Evolutionary conservation across 1,140 invertebrate species (phyloP), one percentile per base, ranked within the genome.

Genomic region (Elymnias hypermnestra): DNA sequence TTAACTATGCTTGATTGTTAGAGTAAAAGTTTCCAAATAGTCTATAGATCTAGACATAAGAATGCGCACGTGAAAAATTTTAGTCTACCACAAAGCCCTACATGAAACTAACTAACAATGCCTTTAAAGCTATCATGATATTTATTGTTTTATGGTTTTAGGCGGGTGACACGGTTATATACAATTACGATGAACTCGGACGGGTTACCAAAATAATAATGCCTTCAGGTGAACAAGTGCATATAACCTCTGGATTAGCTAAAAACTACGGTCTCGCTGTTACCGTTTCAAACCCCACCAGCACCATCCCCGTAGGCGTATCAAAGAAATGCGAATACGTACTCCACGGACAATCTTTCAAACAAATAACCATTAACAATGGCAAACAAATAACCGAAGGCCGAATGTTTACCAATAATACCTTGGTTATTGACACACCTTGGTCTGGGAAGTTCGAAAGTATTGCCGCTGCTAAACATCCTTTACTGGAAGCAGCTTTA

Each of bases 161-260:
- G 92, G 93, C 93, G 48, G 91, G 92, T n/a, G 91, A 95, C 76
- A 95, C 94, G 0, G 95, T 93, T 48, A 92, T 97, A 44, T 98
- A 97, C 69, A 92, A 94, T 63, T 98, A 97, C 59, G 94, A 97
- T 60, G 90, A 91, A 67, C 89, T 95, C 38, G 96, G 96, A 3
- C 89, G 96, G 17, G 91, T 97, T 3, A 92, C 91, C 0, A 91
- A 93, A 57, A 92, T 95, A 14, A 94, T 95, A 31, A 88, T 97
- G 61, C 95, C 96, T 10, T 97, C 95, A 51, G 96, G 96, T 38
- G 95, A 97, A 86, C 92, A 92, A 42, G 90, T 97, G 8, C 90
- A 92, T 44, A 89, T 98, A 28, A 89, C 85, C 18, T 94, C 94
- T 0, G 90, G 92, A 37, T 79, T 95, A 38, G 91, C 92, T 10